A percentile compares a stretch with the other conserved stretches of the same genome.
Conservation (phyloP, 2,888 invertebrate species). For the Camptogramma bilineatum region DNA sequence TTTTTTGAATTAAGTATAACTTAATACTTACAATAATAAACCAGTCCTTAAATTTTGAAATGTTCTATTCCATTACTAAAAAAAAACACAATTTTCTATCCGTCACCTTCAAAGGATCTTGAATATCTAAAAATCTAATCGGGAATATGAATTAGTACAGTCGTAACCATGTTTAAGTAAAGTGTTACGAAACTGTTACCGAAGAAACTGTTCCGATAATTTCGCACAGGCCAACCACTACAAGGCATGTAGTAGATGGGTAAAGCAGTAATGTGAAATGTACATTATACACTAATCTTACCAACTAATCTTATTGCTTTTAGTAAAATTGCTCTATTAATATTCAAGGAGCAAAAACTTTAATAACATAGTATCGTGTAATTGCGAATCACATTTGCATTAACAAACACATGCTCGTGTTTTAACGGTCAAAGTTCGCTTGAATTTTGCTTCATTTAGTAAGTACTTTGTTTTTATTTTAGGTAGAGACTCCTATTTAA, state of each 20-base stretch:
- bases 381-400: slow-evolving; percentile 75
- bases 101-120: too few relatives aligned
- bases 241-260: background rate
- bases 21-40: too few relatives aligned
- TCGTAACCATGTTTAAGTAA: background rate
- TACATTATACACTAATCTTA: slow-evolving; percentile 55
- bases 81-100: too few relatives aligned
- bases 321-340: slow-evolving; percentile 83
- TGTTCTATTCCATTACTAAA: too few relatives aligned
- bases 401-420: slow-evolving; percentile 47
- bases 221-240: background rate
- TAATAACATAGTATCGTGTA: slow-evolving; percentile 77
- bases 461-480: background rate
- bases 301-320: slow-evolving; percentile 72
- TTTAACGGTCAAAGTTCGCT: slow-evolving; percentile 51
- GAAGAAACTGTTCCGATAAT: background rate
- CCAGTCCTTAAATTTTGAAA: too few relatives aligned
- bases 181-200: background rate
- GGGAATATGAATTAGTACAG: too few relatives aligned
- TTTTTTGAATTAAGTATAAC: too few relatives aligned
- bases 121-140: too few relatives aligned
- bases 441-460: slow-evolving; percentile 10
- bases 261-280: slow-evolving; percentile 26
- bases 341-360: slow-evolving; percentile 78
- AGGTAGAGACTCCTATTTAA: too few relatives aligned